Base-by-base conservation (phyloP, 2,888 invertebrate species). In the Erebia epiphron region DNA sequence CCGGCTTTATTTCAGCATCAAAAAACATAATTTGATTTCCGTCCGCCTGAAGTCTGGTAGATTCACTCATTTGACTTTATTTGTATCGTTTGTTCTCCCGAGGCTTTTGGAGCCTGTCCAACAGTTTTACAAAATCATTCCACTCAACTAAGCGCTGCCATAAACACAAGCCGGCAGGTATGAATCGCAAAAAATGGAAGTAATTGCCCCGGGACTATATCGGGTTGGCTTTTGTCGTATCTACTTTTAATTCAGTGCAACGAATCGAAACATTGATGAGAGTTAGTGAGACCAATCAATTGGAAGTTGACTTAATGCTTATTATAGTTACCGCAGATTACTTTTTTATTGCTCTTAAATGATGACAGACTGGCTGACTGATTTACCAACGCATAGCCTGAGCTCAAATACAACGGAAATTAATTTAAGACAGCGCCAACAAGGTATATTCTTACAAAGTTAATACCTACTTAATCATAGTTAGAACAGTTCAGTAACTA, bases 101-200 rank as follows among this genome's bases (percentile, higher is more conserved):
- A 85, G 83, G 85, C 81, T 82, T 88, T 89, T 93, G 92, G 92
- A 91, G 83, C 79, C 80, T 78, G 84, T 90, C 92, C 92, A 92
- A 93, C 88, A 88, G 88, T 90, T 93, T 92, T 92, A 92, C 92
- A 92, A 91, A 92, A 92, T 93, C 91, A 92, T 93, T 92, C 92
- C 92, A 92, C 90, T 92, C 91, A 91, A 92, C 92, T 92, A 91
- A 92, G 91, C 92, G 91, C 88, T 86, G 86, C 89, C 90, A 91
- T 92, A 92, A 93, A 92, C 92, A 92, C 88, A 89, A 88, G 82
- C 85, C 88, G 89, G 87, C 90, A 90, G 87, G 88, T 91, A 92
- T 92, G 88, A 90, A 91, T 89, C 87, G 91, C 90, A 86, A 87
- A 89, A 91, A 74, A 91, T 86, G 80, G 80, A 87, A 87, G 90